Evolutionary conservation across 1,140 invertebrate species (phyloP), one percentile per base, ranked within the genome.

Genomic region (Megathymus violae): DNA sequence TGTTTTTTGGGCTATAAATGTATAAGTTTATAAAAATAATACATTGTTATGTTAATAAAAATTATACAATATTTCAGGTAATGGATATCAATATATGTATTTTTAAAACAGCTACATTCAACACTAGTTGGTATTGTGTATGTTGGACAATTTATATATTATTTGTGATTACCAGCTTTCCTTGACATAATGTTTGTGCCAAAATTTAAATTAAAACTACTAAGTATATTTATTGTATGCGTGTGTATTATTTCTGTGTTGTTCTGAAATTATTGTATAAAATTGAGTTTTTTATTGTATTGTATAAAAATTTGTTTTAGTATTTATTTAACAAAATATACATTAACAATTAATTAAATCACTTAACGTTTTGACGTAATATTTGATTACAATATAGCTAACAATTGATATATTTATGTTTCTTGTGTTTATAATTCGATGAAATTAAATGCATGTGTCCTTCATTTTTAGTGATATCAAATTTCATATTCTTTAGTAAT

Each of bases 61-160:
- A n/a, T n/a, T n/a, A n/a, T 22, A 22, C 19, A 22, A 22, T 22
- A 22, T 22, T 22, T 76, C 85, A 88, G 85, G 65, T 73, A 31
- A 54, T 81, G 76, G 78, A 82, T 76, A 63, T 80, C 58, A 84
- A 88, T 84, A 69, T 88, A 46, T 88, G 85, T 80, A 36, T 81
- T 25, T 81, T 82, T 75, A 82, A 74, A 71, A 78, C 71, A 70
- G 58, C 48, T 19, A 47, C 22, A 51, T 71, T 54, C 72, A 78
- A 74, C 75, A 81, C 78, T 34, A 71, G 50, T 81, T 85, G 79
- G 82, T 85, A 80, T 71, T 88, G 85, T 76, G 85, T 88, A 88
- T 78, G 85, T 82, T 60, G n/a, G 10, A 44, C n/a, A 59, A 52
- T 59, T 64, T 54, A 54, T 11, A 54, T 46, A 34, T 51, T n/a